Evolutionary conservation across 2,888 invertebrate species (phyloP).

Genomic region (Drosophila anomelani): DNA sequence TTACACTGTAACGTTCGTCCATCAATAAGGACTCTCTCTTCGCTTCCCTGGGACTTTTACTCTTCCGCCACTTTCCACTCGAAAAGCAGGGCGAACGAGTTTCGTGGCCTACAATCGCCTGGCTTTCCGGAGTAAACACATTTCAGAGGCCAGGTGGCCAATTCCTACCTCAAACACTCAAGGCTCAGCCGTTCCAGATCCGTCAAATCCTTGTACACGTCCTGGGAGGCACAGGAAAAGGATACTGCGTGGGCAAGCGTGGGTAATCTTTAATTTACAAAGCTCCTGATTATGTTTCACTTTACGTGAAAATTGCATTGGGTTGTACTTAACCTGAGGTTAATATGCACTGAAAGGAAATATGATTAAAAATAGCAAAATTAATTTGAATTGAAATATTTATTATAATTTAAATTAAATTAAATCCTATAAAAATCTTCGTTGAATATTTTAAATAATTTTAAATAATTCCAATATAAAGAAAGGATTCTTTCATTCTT

Average conservation of each 20-base stretch:
- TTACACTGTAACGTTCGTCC: neutral
- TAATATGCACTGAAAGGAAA: neutral
- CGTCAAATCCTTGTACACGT: conserved; percentile 9
- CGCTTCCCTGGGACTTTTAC: conserved; percentile 46
- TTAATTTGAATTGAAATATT: neutral
- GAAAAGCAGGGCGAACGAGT: conserved; percentile 23
- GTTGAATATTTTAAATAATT: neutral
- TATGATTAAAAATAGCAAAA: neutral
- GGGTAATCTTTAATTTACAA: conserved; percentile 8
- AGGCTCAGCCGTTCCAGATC: neutral
- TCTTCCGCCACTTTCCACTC: conserved; percentile 47
- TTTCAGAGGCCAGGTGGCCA: conserved; percentile 19
- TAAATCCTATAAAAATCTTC: neutral
- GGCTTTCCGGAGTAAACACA: conserved; percentile 53
- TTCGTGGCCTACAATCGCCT: conserved; percentile 64
- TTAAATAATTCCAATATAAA: neutral
- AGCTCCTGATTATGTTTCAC: neutral
- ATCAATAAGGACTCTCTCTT: neutral
- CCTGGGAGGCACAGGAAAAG: conserved; percentile 1
- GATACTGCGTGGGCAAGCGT: conserved; percentile 11
- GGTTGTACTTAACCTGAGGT: neutral
- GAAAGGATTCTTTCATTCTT: neutral
- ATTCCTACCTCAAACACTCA: neutral
- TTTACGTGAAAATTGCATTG: neutral
- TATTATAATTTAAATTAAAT: no score